Conservation (phyloP, 2,113 vertebrate species). For the Cyanistes caeruleus region DNA sequence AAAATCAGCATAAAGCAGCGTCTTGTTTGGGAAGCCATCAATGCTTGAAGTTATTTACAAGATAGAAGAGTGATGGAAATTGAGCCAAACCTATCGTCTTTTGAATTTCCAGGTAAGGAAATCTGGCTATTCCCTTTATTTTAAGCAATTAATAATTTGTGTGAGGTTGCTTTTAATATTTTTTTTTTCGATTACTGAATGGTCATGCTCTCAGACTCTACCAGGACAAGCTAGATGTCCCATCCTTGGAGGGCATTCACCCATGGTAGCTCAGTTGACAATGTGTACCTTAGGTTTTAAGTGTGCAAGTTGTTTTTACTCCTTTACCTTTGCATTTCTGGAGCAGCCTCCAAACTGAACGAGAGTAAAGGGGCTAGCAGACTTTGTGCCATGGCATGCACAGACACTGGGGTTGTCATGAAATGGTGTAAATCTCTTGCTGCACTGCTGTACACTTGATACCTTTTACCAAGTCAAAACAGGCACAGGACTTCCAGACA, state of each 20-base stretch:
- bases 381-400: not conserved
- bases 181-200: not conserved
- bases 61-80: slow-evolving; percentile 73
- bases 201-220: not conserved
- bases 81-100: slow-evolving; percentile 64
- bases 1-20: slow-evolving; percentile 58
- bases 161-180: not conserved
- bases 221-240: not conserved
- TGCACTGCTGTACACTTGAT: slow-evolving; percentile 29
- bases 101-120: slow-evolving; percentile 67
- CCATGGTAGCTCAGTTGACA: not conserved
- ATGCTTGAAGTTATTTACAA: slow-evolving; percentile 62
- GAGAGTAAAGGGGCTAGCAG: not conserved
- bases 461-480: slow-evolving; percentile 77
- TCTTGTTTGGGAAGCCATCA: slow-evolving; percentile 65
- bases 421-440: not conserved
- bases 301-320: slow-evolving; percentile 10
- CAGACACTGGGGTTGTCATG: not conserved
- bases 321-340: not conserved
- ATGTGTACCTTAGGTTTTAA: slow-evolving; percentile 26
- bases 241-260: not conserved
- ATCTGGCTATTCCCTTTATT: slow-evolving; percentile 65
- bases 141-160: slow-evolving; percentile 32
- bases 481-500: slow-evolving; percentile 55
- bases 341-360: slow-evolving; percentile 23